Evolutionary conservation across 2,888 invertebrate genomes (phyloP), one percentile per base, ranked within the genome.

Genomic region (Macaria liturata): DNA sequence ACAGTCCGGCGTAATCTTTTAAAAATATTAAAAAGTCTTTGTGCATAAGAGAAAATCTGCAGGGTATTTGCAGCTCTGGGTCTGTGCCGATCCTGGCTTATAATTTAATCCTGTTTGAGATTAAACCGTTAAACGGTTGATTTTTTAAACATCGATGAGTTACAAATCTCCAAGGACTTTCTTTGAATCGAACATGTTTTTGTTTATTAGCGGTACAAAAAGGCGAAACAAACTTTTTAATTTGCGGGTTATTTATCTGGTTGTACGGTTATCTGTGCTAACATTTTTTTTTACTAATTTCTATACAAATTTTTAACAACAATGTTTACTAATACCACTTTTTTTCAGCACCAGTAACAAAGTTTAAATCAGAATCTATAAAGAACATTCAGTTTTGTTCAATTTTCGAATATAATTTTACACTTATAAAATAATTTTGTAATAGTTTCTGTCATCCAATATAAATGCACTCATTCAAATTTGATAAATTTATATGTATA

Each of bases 1-100:
- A 58, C 61, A 61, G 56, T 20, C 59, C 66, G 54, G 75, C 76
- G 70, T 85, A 83, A 85, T 83, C 84, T 75, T 68, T 78, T 83
- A 76, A 81, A 80, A 76, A 76, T 73, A 71, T 75, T 70, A 68
- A 68, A 68, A 64, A 68, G 8, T 65, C 74, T 68, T 83, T 83
- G 80, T 81, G 74, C 67, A 44, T 54, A 6, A 46, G 43, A 56
- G 49, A 50, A 59, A 55, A 45, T 48, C 46, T 43, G 3, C 6
- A 3, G 40, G 34, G 37, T 53, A 47, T 61, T 61, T 58, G 46
- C 62, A 65, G 66, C 60, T 63, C 49, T 62, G 62, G 58, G 9
- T 63, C 50, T 63, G 62, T 57, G 9, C 47, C 8, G 65, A 65
- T 60, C 65, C 66, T 72, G 62, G 60, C 61, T 66, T 61, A 59